Evolutionary conservation across 1,140 invertebrate species (phyloP), one percentile per base, ranked within the genome.

Genomic region (Lepidotrigona ventralis): DNA sequence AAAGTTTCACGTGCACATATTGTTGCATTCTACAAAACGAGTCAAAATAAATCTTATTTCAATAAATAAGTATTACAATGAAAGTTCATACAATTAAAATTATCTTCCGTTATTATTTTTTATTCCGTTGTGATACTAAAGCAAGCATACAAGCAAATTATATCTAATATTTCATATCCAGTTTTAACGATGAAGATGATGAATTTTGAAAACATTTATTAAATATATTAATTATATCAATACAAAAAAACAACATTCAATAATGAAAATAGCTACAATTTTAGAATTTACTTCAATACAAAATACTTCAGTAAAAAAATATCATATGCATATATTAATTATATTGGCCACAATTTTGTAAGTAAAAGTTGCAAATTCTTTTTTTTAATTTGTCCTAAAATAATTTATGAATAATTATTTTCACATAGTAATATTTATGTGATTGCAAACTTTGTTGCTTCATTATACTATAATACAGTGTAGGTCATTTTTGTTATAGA

Each of bases 21-120:
- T 68, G 66, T 68, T 68, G 29, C 66, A 39, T 33, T 68, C 39
- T 14, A 68, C 39, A 39, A 68, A 68, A 68, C 19, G 66, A 68
- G 66, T 23, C 66, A 68, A 39, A 29, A 68, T 39, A 68, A 68
- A 39, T 68, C 17, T 33, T 33, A 39, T 21, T 39, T 68, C 39
- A 68, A 68, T 39, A 68, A 68, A 68, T 68, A 39, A 68, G 21
- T 68, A 39, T 68, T 39, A 39, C 19, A 68, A 68, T 39, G 29
- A 39, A 33, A 70, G 46, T 70, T n/a, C n/a, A n/a, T 39, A 6
- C 3, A 19, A 66, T 29, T 66, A 33, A 66, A 19, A 33, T 66
- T 66, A 66, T 33, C 21, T 66, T 70, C 46, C 6, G 12, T 70
- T 70, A 8, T 71, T 26, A 51, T 46, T 70, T 70, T 46, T 1